Base-by-base conservation (phyloP, 2,113 vertebrate species). In the Xenus cinereus region DNA sequence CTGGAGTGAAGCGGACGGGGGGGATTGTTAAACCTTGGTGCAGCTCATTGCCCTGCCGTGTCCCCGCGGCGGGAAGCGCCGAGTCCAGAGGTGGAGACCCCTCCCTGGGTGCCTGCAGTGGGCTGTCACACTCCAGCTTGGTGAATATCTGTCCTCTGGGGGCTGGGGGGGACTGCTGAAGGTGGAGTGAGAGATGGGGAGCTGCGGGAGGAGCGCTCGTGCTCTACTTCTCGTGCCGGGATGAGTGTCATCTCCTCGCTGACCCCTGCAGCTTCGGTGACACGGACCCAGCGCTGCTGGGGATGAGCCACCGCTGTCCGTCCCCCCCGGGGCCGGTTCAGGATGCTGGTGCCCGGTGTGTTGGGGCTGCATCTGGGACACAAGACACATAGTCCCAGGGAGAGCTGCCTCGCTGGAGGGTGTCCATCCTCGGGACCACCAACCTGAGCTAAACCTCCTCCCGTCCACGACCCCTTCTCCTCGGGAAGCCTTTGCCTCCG, bases 1-100 rank as follows among this genome's bases (percentile, higher is more conserved):
- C 46, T 45, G 75, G 13, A 30, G 48, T 2, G 20, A 30, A 13
- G 37, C 3, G 39, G 8, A 4, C 6, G 12, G 54, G 48, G 51
- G 26, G 0, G 20, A 4, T 1, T 8, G 37, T 43, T 2, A 12
- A 12, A 26, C 20, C 32, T 10, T 6, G 45, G 35, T 26, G 1
- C 12, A 16, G 53, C 67, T 71, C 22, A 0, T 33, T 26, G 45
- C 51, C 24, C 43, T 50, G 35, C 51, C 0, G 0, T 4, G 53
- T 56, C 32, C 32, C 67, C 0, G 1, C 0, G 0, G 16, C 0
- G 5, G 33, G 60, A 7, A 82, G 16, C 1, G 0, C 46, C 0
- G 3, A 9, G 50, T 4, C 57, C 24, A 45, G n/a, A 21, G 67
- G 57, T 27, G 30, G 32, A 56, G 64, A 13, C 20, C 50, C 33